Evolutionary conservation across 1,140 invertebrate genomes (phyloP), one percentile per base, ranked within the genome.

Genomic region (Panulirus ornatus): DNA sequence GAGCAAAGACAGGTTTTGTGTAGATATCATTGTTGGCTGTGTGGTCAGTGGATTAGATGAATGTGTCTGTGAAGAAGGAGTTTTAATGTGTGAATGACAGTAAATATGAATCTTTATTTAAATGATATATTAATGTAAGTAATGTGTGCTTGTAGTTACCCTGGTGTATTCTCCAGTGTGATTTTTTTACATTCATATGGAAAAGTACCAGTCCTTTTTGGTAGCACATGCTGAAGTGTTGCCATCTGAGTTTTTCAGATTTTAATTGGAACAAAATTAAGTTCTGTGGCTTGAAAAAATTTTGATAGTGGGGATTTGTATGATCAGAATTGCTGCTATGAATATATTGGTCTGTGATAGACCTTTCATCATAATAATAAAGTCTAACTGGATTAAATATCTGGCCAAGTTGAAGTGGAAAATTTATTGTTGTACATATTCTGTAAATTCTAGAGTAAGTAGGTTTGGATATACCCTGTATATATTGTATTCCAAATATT

Each of bases 401-500:
- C 36, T n/a, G n/a, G n/a, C n/a, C n/a, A n/a, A n/a, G n/a, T n/a
- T n/a, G n/a, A n/a, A n/a, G 19, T 66, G 63, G 66, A 79, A 83
- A 66, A 66, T 82, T 11, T 82, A 63, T 66, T 83, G 36, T 63
- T 83, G 79, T 83, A 83, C 79, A 83, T 58, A 83, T 63, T 66
- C 63, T 83, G 79, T 83, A 83, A 83, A 83, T 83, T 83, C 66
- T 83, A 83, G 78, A 82, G 79, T 83, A 54, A 83, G 79, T 83
- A 83, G 58, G 58, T 83, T 83, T 83, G 79, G 54, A 83, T 63
- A 83, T 83, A 83, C 58, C 79, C 36, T 83, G 79, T 83, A 83
- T 63, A 83, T 83, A 83, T 40, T 83, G 79, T 83, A 83, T 83
- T 83, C 79, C 58, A 83, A 47, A 83, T 66, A 58, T 83, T 83